phyloP scores from a whole-genome alignment of 2,888 invertebrate species.

The Catonia carolina region DNA sequence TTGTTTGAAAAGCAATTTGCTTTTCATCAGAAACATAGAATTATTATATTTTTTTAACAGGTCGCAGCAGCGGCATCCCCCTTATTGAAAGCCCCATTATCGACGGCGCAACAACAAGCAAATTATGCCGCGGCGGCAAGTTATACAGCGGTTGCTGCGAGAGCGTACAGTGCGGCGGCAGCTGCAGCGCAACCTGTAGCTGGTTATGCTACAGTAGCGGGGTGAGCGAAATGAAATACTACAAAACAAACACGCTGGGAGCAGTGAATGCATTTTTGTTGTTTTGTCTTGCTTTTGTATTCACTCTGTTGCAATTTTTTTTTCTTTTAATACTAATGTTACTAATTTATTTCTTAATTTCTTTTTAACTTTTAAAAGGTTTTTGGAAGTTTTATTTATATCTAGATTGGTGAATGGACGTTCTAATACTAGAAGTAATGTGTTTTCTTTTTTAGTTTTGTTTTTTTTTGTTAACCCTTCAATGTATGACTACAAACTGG shows the following conservation, averaged over 20 bases:
- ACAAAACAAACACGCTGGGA: neutral
- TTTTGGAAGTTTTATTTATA: too few relatives aligned
- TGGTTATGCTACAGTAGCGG: conserved; percentile 64
- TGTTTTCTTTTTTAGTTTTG: too few relatives aligned
- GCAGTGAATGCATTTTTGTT: neutral
- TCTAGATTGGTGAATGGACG: too few relatives aligned
- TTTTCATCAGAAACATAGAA: conserved; percentile 36
- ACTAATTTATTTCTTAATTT: too few relatives aligned
- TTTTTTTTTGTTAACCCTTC: too few relatives aligned
- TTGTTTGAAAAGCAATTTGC: neutral
- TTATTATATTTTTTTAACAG: neutral
- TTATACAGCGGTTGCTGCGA: conserved; percentile 78
- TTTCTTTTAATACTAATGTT: neutral
- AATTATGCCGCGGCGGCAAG: conserved; percentile 82
- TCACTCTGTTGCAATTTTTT: neutral
- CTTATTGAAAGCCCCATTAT: conserved; percentile 66
- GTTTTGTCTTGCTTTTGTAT: neutral
- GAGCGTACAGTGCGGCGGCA: conserved; percentile 72
- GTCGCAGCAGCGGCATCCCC: conserved; percentile 71
- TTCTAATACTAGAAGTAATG: too few relatives aligned
- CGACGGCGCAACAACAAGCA: conserved; percentile 64
- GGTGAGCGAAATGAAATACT: conserved; percentile 46
- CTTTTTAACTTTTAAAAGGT: too few relatives aligned
- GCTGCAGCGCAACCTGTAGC: conserved; percentile 64
- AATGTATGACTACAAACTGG: too few relatives aligned